Evolutionary conservation across 2,888 invertebrate genomes (phyloP).

Genomic region (Leucophenga montana): DNA sequence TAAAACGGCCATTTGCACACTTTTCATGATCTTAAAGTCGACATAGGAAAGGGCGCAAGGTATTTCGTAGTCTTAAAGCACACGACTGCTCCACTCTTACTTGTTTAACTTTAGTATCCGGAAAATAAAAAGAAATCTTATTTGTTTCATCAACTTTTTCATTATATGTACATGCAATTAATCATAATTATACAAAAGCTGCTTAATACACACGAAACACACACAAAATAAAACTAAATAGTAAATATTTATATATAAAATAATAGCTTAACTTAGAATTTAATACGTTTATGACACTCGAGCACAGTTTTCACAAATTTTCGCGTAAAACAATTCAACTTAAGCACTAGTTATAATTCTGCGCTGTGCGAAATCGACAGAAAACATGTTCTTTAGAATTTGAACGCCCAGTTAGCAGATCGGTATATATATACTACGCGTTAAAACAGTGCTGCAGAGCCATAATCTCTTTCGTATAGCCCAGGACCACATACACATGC

Average conservation of each 20-base stretch:
- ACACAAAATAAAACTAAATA: neutral
- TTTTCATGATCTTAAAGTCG: no score
- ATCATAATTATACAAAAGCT: slow-evolving; percentile 22
- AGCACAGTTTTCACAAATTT: slow-evolving; percentile 18
- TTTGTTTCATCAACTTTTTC: neutral
- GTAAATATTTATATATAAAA: neutral
- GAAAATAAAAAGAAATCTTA: neutral
- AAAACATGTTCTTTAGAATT: no score
- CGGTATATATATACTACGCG: neutral
- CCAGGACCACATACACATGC: no score
- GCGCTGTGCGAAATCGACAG: no score
- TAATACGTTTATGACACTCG: slow-evolving; percentile 24
- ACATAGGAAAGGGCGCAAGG: no score
- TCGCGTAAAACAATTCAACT: neutral
- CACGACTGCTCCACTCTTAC: no score
- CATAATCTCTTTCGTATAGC: no score
- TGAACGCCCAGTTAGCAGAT: no score
- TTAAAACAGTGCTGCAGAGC: no score
- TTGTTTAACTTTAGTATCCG: no score
- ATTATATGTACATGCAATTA: slow-evolving; percentile 19
- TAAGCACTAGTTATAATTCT: neutral
- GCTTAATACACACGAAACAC: slow-evolving; percentile 8
- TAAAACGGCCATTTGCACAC: no score
- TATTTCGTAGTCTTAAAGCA: no score
- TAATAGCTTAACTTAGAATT: slow-evolving; percentile 19